phyloP scores from a whole-genome alignment of 2,113 vertebrate genomes.

The Brachyhypopomus occidentalis region DNA sequence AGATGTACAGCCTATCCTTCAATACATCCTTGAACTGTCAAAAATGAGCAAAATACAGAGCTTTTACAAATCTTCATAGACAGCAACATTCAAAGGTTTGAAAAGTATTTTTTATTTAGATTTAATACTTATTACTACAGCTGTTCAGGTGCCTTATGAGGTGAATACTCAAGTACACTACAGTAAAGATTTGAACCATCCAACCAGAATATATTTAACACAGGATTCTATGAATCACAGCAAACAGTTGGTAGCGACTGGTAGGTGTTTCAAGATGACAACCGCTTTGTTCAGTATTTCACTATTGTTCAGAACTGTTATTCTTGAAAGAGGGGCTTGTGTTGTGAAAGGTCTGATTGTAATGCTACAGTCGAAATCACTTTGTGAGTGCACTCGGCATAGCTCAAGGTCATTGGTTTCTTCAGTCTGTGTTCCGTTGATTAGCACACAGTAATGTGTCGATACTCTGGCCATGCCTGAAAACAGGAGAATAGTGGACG shows the following conservation, averaged over 20 bases:
- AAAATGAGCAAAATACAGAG: not conserved
- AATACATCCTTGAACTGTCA: not conserved
- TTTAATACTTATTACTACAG: not conserved
- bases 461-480: not conserved
- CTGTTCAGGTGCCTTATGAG: not conserved
- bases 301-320: not conserved
- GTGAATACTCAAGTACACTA: not conserved
- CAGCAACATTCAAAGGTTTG: not conserved
- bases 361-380: not conserved
- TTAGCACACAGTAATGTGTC: not conserved
- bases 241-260: not conserved
- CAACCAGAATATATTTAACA: too few relatives aligned
- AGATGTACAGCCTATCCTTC: not conserved
- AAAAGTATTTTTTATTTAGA: not conserved
- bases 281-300: not conserved
- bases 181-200: not conserved
- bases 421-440: not conserved
- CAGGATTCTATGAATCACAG: not conserved
- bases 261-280: not conserved
- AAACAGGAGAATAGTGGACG: not conserved
- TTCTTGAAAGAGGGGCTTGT: not conserved
- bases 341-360: not conserved
- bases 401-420: conserved; percentile 11
- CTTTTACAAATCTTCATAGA: not conserved
- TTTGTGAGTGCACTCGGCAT: conserved; percentile 25